Evolutionary conservation across 2,113 vertebrate species (phyloP).

Genomic region (Osmerus mordax): DNA sequence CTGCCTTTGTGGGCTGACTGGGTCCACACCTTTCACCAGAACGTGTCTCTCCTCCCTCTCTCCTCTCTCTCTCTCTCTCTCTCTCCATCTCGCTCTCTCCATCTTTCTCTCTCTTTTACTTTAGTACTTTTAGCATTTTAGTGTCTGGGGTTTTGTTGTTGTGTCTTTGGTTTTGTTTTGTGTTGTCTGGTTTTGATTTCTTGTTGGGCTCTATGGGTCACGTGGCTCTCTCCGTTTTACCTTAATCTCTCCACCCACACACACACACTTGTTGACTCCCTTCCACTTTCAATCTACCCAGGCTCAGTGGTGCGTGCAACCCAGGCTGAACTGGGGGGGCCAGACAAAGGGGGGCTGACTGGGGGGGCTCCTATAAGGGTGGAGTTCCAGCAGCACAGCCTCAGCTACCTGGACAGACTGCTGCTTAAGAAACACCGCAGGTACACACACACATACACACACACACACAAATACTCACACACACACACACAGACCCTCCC

Average conservation of each 20-base stretch:
- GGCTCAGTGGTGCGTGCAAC: slow-evolving; percentile 72
- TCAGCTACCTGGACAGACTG: slow-evolving; percentile 88
- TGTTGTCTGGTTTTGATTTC: neutral
- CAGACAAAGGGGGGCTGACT: slow-evolving; percentile 23
- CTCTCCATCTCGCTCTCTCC: neutral
- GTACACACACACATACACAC: slow-evolving; percentile 51
- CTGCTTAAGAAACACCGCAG: slow-evolving; percentile 88
- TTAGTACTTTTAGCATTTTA: neutral
- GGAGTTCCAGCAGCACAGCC: slow-evolving; percentile 76
- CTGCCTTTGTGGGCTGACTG: slow-evolving; percentile 53
- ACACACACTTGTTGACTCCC: neutral
- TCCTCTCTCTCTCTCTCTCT: neutral
- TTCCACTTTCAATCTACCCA: slow-evolving; percentile 30
- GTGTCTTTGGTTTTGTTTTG: neutral
- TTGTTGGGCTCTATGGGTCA: neutral
- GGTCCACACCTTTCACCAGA: slow-evolving; percentile 60
- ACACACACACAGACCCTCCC: neutral
- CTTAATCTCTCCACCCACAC: neutral
- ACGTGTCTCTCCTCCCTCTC: slow-evolving; percentile 29
- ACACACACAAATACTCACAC: neutral
- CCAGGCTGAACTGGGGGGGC: slow-evolving; percentile 71
- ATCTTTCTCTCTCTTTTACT: neutral
- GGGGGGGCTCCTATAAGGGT: slow-evolving; percentile 66
- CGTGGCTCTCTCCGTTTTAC: neutral
- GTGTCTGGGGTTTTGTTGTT: too few relatives aligned